Percentiles rank a stretch among this genome's conserved stretches.
phyloP scores from a whole-genome alignment of 2,888 invertebrate species.

The Noctua janthe region DNA sequence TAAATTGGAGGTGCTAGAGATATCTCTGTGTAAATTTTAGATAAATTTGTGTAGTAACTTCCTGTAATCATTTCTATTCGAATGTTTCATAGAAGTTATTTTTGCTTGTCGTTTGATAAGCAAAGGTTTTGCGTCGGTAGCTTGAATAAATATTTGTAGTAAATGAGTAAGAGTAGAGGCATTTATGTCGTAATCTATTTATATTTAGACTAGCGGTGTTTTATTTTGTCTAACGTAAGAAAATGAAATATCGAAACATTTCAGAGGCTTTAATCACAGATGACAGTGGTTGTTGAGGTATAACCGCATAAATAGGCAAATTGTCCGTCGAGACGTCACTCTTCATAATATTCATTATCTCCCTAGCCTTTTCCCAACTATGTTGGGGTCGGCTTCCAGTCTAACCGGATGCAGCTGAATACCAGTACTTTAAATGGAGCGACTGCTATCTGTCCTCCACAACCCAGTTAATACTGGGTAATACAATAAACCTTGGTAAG shows the following conservation, averaged over 20 bases:
- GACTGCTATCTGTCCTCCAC: no score
- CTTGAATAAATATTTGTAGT: constrained; percentile 32
- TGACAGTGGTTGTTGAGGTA: neutral
- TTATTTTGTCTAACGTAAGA: neutral
- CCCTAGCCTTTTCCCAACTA: no score
- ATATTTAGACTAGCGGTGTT: neutral
- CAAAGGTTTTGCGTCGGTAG: constrained; percentile 5
- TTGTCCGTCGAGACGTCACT: neutral
- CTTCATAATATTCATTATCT: neutral
- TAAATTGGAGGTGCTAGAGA: constrained; percentile 16
- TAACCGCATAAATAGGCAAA: neutral
- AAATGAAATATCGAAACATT: neutral
- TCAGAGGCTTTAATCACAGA: neutral
- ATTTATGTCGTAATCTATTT: neutral
- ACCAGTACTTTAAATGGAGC: no score
- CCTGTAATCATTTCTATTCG: constrained; percentile 39
- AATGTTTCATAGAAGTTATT: constrained; percentile 20
- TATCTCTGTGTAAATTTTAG: constrained; percentile 61
- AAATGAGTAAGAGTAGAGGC: neutral
- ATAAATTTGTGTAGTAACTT: constrained; percentile 54
- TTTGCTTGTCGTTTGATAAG: constrained; percentile 24
- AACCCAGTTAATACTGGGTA: no score
- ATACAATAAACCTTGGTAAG: no score
- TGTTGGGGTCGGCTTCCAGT: no score
- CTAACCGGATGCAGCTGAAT: no score